Evolutionary conservation across 2,113 vertebrate genomes (phyloP).

Genomic region (Lampris megalopsis): DNA sequence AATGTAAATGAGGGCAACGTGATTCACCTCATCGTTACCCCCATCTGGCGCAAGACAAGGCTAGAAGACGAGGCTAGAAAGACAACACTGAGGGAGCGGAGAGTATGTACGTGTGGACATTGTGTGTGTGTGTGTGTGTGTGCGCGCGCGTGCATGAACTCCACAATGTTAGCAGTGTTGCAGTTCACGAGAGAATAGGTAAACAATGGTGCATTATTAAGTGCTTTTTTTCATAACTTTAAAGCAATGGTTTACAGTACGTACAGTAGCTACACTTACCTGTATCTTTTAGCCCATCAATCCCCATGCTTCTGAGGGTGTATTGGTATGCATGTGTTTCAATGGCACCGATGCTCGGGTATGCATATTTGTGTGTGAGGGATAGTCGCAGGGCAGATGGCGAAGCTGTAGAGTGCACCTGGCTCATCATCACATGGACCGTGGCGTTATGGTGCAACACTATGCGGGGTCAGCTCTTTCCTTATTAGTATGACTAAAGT

Average conservation of each 20-base stretch:
- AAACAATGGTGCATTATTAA: no score
- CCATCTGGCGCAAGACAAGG: constrained; percentile 36
- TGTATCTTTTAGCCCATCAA: no score
- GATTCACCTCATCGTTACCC: constrained; percentile 54
- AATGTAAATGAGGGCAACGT: constrained; percentile 52
- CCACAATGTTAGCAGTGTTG: background rate
- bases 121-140: constrained; percentile 1
- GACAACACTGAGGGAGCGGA: background rate
- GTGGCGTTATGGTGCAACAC: background rate
- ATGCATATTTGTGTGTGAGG: constrained; percentile 43
- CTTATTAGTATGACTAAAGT: constrained; percentile 7
- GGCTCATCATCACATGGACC: constrained; percentile 27
- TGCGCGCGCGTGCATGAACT: background rate
- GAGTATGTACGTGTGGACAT: background rate
- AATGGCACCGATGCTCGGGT: constrained; percentile 5
- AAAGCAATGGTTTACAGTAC: no score
- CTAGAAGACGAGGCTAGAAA: constrained; percentile 13
- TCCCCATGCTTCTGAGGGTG: constrained; percentile 1
- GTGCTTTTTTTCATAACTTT: no score
- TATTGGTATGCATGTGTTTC: constrained; percentile 23
- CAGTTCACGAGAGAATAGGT: no score
- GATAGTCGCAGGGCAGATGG: constrained; percentile 49
- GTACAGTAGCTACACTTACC: no score
- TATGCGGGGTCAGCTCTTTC: constrained; percentile 5
- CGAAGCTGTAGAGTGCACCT: constrained; percentile 36